Percentiles rank a stretch among this genome's conserved stretches.
These are phyloP conservation scores for Hydropotes inermis DNA, from an alignment of 2,113 vertebrate genomes.

Conservation along the genomic window DNA sequence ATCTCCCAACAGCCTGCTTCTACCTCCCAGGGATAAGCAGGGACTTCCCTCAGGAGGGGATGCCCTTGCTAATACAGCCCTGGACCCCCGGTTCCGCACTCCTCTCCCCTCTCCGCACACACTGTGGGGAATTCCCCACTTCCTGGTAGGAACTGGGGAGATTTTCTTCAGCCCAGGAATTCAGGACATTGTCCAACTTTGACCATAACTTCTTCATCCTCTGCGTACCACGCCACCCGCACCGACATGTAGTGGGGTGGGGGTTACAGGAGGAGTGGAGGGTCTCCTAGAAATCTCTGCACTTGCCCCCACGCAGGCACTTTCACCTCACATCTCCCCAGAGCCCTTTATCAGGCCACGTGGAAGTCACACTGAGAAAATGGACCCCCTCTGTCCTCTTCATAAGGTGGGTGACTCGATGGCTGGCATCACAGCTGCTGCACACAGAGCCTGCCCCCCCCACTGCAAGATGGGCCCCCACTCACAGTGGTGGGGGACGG, in stretches of 20 bases:
- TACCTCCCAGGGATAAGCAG: not conserved
- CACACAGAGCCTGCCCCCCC: not conserved
- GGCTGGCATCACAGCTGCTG: not conserved
- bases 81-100: not conserved
- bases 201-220: not conserved
- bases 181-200: slow-evolving; percentile 30
- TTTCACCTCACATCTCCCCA: not conserved
- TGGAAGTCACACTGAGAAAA: not conserved
- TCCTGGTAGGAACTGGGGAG: slow-evolving; percentile 50
- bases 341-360: not conserved
- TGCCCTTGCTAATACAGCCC: not conserved
- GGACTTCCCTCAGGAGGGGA: slow-evolving; percentile 22
- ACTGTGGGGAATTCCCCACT: slow-evolving; percentile 65
- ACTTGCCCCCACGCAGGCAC: not conserved
- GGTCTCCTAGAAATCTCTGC: not conserved
- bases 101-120: not conserved
- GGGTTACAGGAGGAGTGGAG: no score
- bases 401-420: not conserved
- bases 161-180: slow-evolving; percentile 59
- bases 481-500: no score
- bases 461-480: not conserved
- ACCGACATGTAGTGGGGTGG: no score
- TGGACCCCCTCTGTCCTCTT: not conserved
- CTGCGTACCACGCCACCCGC: not conserved
- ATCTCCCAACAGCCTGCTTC: not conserved